Evolutionary conservation across 1,140 invertebrate species (phyloP).

Genomic region (Batillaria attramentaria): DNA sequence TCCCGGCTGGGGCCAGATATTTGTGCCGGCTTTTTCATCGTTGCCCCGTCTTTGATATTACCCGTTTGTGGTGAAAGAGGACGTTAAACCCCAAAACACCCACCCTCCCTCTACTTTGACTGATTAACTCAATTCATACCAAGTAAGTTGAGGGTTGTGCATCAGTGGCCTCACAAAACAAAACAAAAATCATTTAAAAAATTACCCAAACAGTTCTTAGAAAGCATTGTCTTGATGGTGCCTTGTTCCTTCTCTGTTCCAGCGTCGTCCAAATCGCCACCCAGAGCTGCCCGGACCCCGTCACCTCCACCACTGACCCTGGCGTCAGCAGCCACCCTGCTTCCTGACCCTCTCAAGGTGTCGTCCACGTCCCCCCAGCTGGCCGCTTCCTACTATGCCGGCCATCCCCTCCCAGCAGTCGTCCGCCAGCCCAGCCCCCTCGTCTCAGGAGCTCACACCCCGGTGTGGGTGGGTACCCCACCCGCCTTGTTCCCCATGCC

Average conservation of each 20-base stretch:
- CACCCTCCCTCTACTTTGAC: no score
- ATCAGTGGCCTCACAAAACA: no score
- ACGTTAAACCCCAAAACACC: no score
- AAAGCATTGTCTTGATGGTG: not conserved
- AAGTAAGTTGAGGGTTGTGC: no score
- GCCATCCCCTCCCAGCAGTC: constrained; percentile 37
- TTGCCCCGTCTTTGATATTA: no score
- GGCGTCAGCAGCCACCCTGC: constrained; percentile 1
- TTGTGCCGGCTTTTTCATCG: no score
- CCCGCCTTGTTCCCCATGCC: not conserved
- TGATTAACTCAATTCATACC: no score
- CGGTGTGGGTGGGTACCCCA: constrained; percentile 37
- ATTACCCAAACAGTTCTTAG: no score
- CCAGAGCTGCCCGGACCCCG: not conserved
- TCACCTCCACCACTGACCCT: not conserved
- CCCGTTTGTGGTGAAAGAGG: no score
- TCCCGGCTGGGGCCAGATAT: no score
- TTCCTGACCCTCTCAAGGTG: constrained; percentile 36
- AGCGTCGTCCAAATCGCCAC: not conserved
- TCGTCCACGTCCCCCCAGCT: constrained; percentile 50
- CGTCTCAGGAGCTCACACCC: constrained; percentile 19
- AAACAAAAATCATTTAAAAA: no score
- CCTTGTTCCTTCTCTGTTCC: not conserved
- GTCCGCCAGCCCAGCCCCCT: constrained; percentile 44
- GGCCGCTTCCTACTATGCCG: constrained; percentile 49